phyloP scores from a whole-genome alignment of 2,113 vertebrate genomes.

The Amazona vittata region DNA sequence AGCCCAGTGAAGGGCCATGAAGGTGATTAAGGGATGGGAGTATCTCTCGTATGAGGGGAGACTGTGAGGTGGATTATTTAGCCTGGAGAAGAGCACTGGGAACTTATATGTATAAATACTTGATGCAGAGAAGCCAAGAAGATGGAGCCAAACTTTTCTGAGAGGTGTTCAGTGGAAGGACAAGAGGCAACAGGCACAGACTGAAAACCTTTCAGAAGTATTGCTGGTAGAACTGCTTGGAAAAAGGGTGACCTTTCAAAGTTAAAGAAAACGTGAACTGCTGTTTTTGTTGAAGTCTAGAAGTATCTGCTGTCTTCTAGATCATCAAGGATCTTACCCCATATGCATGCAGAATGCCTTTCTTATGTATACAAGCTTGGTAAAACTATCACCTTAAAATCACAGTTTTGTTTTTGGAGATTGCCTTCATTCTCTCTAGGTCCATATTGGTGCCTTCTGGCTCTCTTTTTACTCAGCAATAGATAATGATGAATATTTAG shows the following conservation, averaged over 20 bases:
- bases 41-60: neutral
- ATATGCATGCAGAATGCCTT: neutral
- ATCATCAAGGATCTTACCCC: neutral
- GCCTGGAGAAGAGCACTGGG: neutral
- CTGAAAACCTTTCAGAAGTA: neutral
- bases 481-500: neutral
- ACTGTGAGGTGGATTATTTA: neutral
- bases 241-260: neutral
- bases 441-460: neutral
- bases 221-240: neutral
- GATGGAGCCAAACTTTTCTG: neutral
- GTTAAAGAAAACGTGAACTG: neutral
- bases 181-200: neutral
- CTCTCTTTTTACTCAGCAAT: neutral
- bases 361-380: neutral
- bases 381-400: neutral
- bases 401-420: neutral
- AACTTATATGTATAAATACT: neutral
- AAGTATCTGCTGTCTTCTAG: neutral
- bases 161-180: neutral
- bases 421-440: neutral
- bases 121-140: neutral
- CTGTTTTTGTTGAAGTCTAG: neutral
- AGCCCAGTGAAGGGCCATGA: neutral
- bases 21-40: neutral